Conservation (phyloP, 2,888 invertebrate species). For the Eupithecia insigniata region DNA sequence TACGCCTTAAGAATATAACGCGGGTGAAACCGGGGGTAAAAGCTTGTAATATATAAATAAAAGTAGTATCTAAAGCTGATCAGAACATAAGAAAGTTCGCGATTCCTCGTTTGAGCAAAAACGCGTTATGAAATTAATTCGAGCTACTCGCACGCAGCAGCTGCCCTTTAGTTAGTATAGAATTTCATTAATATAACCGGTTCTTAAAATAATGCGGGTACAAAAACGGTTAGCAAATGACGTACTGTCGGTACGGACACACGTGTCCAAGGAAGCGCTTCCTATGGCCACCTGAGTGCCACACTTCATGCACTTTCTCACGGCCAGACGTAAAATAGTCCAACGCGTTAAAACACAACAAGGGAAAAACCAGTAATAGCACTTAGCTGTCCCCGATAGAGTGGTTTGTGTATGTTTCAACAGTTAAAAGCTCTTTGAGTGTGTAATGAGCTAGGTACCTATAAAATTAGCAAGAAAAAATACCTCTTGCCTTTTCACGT, state of each 20-base stretch:
- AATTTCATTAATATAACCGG: constrained; percentile 81
- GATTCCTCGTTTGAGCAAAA: constrained; percentile 41
- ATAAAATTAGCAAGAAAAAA: constrained; percentile 13
- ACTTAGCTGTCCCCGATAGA: constrained; percentile 59
- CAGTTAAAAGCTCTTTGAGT: constrained; percentile 34
- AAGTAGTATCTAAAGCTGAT: constrained; percentile 16
- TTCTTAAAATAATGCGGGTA: constrained; percentile 79
- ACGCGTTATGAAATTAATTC: constrained; percentile 70
- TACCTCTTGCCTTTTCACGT: not conserved
- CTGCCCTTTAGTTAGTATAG: constrained; percentile 74
- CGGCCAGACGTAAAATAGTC: constrained; percentile 64
- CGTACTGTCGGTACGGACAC: constrained; percentile 62
- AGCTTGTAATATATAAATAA: no score
- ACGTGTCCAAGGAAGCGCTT: constrained; percentile 73
- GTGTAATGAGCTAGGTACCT: constrained; percentile 15
- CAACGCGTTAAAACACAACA: constrained; percentile 64
- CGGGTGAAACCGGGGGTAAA: no score
- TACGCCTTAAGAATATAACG: no score
- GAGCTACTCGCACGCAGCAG: constrained; percentile 66
- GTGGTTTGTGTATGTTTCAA: constrained; percentile 39
- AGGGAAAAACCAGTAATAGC: constrained; percentile 65
- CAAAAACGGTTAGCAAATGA: constrained; percentile 67
- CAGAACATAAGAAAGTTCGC: constrained; percentile 33
- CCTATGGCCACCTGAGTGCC: constrained; percentile 70
- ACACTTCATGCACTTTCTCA: constrained; percentile 69